Conservation (phyloP, 2,888 invertebrate genomes). For the Hirtodrosophila confusa region DNA sequence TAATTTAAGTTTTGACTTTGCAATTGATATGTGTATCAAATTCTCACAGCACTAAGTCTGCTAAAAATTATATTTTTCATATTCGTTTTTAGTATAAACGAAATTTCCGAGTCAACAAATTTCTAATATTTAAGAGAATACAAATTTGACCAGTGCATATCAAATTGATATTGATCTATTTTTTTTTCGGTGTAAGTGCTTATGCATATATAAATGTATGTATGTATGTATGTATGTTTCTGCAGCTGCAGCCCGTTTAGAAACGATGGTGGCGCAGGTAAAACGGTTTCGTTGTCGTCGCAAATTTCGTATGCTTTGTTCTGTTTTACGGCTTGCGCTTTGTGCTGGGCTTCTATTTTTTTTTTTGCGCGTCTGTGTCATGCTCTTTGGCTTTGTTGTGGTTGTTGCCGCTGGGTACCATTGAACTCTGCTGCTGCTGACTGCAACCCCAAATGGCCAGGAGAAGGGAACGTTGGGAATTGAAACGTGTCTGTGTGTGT, state of each 20-base stretch:
- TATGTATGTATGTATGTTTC: conserved; percentile 24
- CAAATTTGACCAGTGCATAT: too few relatives aligned
- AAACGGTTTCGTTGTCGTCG: conserved; percentile 47
- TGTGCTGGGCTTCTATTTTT: conserved; percentile 56
- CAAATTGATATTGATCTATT: too few relatives aligned
- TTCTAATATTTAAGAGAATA: too few relatives aligned
- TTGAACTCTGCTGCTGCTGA: conserved; percentile 67
- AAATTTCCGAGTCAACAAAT: too few relatives aligned
- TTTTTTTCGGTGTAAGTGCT: too few relatives aligned
- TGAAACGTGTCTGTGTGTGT: conserved; percentile 43
- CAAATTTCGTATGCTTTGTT: conserved; percentile 65
- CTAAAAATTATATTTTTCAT: too few relatives aligned
- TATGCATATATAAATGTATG: conserved; percentile 18
- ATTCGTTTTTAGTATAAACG: too few relatives aligned
- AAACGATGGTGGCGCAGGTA: conserved; percentile 48
- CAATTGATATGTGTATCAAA: too few relatives aligned
- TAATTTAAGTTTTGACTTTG: too few relatives aligned
- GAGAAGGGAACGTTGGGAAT: conserved; percentile 57
- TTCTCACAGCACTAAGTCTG: too few relatives aligned
- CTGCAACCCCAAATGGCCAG: conserved; percentile 61
- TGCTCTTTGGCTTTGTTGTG: conserved; percentile 65
- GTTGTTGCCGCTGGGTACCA: conserved; percentile 68
- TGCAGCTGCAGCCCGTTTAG: conserved; percentile 64
- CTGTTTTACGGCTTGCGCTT: conserved; percentile 56
- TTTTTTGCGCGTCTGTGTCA: conserved; percentile 47